phyloP scores from a whole-genome alignment of 2,888 invertebrate species.

The Pollenia labialis region DNA sequence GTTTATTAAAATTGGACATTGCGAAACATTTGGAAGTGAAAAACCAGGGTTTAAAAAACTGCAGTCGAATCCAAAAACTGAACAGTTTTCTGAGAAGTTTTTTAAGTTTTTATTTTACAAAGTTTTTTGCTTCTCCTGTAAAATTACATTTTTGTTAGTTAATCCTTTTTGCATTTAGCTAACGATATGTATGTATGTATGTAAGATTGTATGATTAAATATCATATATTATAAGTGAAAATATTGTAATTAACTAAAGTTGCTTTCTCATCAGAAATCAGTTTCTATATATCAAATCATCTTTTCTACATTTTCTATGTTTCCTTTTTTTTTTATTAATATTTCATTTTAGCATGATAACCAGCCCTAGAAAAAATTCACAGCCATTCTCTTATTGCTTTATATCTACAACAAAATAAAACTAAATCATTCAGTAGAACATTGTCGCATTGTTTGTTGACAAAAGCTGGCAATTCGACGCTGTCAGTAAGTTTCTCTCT shows the following conservation, averaged over 20 bases:
- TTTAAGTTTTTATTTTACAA: too few species aligned
- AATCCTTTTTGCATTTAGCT: neutral
- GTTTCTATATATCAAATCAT: constrained; percentile 9
- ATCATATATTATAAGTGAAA: constrained; percentile 35
- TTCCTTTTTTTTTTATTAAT: constrained; percentile 10
- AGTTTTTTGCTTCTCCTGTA: too few species aligned
- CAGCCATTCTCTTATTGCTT: constrained; percentile 7
- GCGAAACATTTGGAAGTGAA: too few species aligned
- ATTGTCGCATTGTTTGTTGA: constrained; percentile 60
- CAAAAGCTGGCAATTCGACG: constrained; percentile 36
- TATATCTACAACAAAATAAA: constrained; percentile 18
- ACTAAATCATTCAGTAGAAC: constrained; percentile 66
- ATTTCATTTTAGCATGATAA: constrained; percentile 57
- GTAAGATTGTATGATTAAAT: constrained; percentile 31
- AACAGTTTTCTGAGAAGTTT: too few species aligned
- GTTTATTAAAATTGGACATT: too few species aligned
- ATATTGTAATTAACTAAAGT: constrained; percentile 39
- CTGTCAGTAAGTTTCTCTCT: constrained; percentile 39
- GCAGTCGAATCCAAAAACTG: too few species aligned
- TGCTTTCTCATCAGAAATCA: constrained; percentile 48
- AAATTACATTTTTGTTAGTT: too few species aligned
- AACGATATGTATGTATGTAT: neutral
- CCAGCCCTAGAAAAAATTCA: constrained; percentile 23
- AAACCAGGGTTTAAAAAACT: too few species aligned
- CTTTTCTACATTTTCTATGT: constrained; percentile 1